Evolutionary conservation across 2,113 vertebrate species (phyloP).

Genomic region (Albula glossodonta): DNA sequence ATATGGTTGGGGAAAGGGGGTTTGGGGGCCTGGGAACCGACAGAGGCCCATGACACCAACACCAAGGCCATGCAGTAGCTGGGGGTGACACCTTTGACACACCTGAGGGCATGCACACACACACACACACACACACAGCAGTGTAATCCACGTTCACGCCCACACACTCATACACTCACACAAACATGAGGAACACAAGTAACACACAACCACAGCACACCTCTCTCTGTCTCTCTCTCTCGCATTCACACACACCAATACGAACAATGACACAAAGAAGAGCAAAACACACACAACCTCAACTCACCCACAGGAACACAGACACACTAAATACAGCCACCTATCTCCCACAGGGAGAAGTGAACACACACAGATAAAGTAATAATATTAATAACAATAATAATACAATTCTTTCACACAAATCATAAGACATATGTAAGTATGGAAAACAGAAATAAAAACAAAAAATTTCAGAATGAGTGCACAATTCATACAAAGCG

Average conservation of each 20-base stretch:
- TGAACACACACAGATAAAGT: constrained; percentile 64
- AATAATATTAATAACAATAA: constrained; percentile 65
- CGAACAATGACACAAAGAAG: background rate
- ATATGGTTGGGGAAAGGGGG: no score
- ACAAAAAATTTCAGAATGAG: constrained; percentile 44
- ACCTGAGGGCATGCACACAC: constrained; percentile 70
- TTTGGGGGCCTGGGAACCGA: background rate
- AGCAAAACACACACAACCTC: constrained; percentile 5
- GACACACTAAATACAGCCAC: constrained; percentile 44
- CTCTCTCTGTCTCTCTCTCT: background rate
- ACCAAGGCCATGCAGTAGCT: constrained; percentile 78
- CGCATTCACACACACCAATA: background rate
- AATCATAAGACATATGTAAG: constrained; percentile 23
- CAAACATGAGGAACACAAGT: constrained; percentile 37
- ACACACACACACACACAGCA: constrained; percentile 75
- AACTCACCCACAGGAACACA: constrained; percentile 9
- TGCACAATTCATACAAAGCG: constrained; percentile 65
- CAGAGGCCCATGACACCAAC: constrained; percentile 33
- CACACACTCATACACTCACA: background rate
- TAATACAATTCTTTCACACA: constrained; percentile 55
- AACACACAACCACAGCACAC: constrained; percentile 29
- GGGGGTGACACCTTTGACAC: constrained; percentile 65
- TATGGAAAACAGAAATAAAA: constrained; percentile 46
- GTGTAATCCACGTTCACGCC: constrained; percentile 17
- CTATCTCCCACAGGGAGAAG: constrained; percentile 76